Percentiles rank a stretch among this genome's conserved stretches.
Conservation (phyloP, 2,113 vertebrate species). For the Chiloscyllium plagiosum region DNA sequence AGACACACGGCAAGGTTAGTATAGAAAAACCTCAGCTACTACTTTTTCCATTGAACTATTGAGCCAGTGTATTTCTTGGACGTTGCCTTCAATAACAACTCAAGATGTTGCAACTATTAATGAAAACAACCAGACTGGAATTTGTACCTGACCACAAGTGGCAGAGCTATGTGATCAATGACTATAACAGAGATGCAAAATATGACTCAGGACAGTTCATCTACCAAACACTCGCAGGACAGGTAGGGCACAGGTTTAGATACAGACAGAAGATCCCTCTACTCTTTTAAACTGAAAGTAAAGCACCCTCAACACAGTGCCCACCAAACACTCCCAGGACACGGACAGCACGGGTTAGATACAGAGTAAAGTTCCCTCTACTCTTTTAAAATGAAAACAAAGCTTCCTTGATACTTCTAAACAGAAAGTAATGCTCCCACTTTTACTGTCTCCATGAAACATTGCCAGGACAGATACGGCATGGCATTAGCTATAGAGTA, state of each 20-base stretch:
- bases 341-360: too few relatives aligned
- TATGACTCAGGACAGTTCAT: background rate
- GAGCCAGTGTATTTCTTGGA: background rate
- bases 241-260: too few relatives aligned
- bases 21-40: background rate
- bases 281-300: too few relatives aligned
- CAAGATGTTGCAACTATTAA: background rate
- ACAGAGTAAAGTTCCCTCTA: too few relatives aligned
- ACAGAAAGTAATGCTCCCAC: too few relatives aligned
- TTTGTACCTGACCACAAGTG: too few relatives aligned
- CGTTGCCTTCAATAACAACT: background rate
- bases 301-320: too few relatives aligned
- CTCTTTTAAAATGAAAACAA: too few relatives aligned
- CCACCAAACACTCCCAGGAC: too few relatives aligned
- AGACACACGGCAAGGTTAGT: background rate
- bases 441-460: background rate
- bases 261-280: too few relatives aligned
- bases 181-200: background rate
- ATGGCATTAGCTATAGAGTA: background rate
- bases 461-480: background rate
- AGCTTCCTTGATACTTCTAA: too few relatives aligned
- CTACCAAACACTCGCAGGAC: background rate
- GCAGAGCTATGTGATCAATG: background rate
- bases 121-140: background rate
- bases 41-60: background rate